Percentiles rank a stretch among this genome's conserved stretches.
These are phyloP conservation scores for Pterophyllum scalare DNA, from an alignment of 2,113 vertebrate genomes.

Conservation along the genomic window DNA sequence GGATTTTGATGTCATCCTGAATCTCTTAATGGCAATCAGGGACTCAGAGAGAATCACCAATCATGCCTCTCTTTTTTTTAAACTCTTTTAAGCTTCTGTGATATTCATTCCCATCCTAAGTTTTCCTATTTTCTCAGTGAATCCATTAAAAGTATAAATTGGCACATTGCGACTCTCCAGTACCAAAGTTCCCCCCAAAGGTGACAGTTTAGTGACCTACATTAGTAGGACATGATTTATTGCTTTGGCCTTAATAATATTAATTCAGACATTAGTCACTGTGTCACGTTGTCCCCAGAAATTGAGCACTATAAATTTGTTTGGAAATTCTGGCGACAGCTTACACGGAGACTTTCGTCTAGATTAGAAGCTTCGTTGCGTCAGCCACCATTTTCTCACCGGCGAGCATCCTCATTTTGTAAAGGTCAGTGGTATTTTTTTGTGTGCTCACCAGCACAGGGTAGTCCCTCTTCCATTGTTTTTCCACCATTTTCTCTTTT, in stretches of 20 bases:
- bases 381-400: slow-evolving; percentile 49
- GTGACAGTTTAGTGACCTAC: slow-evolving; percentile 43
- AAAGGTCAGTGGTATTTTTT: slow-evolving; percentile 48
- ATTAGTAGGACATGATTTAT: slow-evolving; percentile 48
- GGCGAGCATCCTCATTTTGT: slow-evolving; percentile 44
- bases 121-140: background rate
- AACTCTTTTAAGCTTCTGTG: background rate
- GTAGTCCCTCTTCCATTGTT: background rate
- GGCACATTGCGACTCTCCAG: background rate
- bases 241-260: slow-evolving; percentile 50
- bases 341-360: slow-evolving; percentile 4
- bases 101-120: too few relatives aligned
- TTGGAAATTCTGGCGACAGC: background rate
- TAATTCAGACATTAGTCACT: slow-evolving; percentile 44
- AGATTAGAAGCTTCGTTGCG: slow-evolving; percentile 32
- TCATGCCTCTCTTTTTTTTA: background rate
- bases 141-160: background rate
- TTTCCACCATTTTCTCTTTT: background rate
- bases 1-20: background rate
- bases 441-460: background rate
- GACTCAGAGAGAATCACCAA: background rate
- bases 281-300: slow-evolving; percentile 34
- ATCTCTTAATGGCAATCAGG: background rate
- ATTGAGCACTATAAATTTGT: slow-evolving; percentile 11
- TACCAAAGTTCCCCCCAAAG: background rate